A percentile compares a stretch with the other conserved stretches of the same genome.
phyloP scores from a whole-genome alignment of 2,797 vertebrate species.

The Pogonophryne albipinna region DNA sequence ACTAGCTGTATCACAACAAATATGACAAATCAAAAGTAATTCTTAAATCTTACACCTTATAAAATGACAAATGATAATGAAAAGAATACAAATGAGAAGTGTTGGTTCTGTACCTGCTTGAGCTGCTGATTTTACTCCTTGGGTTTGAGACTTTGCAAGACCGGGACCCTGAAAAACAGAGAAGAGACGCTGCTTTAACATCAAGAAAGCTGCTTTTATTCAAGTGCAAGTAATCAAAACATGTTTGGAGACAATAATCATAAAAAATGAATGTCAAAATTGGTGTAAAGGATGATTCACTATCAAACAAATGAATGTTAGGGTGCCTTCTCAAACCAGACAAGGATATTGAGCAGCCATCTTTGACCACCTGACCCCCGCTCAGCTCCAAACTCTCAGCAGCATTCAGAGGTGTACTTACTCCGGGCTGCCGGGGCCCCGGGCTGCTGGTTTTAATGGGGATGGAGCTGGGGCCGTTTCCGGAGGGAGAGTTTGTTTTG shows the following conservation, averaged over 20 bases:
- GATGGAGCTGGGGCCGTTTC: conserved; percentile 83
- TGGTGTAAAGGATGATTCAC: background rate
- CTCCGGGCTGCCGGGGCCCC: conserved; percentile 81
- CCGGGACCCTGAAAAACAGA: conserved; percentile 67
- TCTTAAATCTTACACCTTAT: background rate
- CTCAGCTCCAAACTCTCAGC: conserved; percentile 20
- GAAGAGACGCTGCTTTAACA: background rate
- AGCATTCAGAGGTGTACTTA: conserved; percentile 81
- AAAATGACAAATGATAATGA: background rate
- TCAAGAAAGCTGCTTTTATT: background rate
- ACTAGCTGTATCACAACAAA: conserved; percentile 79
- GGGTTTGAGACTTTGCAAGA: conserved; percentile 82
- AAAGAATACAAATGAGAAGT: background rate
- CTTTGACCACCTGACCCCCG: background rate
- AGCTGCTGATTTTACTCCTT: conserved; percentile 85
- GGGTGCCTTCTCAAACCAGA: background rate
- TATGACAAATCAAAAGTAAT: conserved; percentile 53
- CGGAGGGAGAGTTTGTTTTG: conserved; percentile 80
- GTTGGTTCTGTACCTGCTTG: conserved; percentile 70
- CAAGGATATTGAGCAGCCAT: conserved; percentile 2
- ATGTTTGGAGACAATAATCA: conserved; percentile 4
- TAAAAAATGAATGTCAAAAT: conserved; percentile 3
- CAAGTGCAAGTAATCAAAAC: background rate
- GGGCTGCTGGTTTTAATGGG: conserved; percentile 81
- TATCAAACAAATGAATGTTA: background rate